Evolutionary conservation across 2,888 invertebrate species (phyloP).

Genomic region (Apoderus coryli): DNA sequence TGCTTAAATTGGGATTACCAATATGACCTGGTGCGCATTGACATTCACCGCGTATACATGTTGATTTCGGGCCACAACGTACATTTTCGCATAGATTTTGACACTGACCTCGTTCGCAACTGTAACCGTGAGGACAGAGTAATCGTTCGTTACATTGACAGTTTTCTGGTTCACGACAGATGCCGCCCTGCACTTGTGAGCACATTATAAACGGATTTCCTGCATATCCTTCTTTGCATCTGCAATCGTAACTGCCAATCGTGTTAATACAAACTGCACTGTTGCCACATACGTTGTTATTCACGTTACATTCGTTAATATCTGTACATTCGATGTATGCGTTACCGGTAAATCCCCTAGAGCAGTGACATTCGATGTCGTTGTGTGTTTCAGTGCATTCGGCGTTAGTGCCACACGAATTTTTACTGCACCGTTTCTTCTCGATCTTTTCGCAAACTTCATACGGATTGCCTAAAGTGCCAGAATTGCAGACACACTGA

Average conservation of each 20-base stretch:
- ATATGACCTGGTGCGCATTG: constrained; percentile 62
- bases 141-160: constrained; percentile 58
- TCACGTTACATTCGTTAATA: constrained; percentile 67
- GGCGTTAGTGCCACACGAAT: constrained; percentile 64
- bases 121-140: constrained; percentile 62
- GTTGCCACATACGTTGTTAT: constrained; percentile 63
- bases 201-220: constrained; percentile 83
- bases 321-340: constrained; percentile 71
- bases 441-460: constrained; percentile 58
- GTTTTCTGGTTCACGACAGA: constrained; percentile 51
- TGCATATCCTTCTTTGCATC: constrained; percentile 68
- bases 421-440: constrained; percentile 54
- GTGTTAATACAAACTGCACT: constrained; percentile 86
- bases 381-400: constrained; percentile 63
- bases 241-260: constrained; percentile 76
- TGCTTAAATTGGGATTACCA: constrained; percentile 59
- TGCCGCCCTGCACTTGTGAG: constrained; percentile 50
- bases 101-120: constrained; percentile 60
- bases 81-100: constrained; percentile 61
- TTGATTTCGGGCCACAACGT: constrained; percentile 67
- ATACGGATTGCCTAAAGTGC: constrained; percentile 78
- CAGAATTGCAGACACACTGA: constrained; percentile 70
- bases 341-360: constrained; percentile 72
- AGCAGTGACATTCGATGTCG: constrained; percentile 68
- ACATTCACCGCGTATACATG: constrained; percentile 67